Evolutionary conservation across 2,888 invertebrate genomes (phyloP), one percentile per base, ranked within the genome.

Genomic region (Drosophila cracens): DNA sequence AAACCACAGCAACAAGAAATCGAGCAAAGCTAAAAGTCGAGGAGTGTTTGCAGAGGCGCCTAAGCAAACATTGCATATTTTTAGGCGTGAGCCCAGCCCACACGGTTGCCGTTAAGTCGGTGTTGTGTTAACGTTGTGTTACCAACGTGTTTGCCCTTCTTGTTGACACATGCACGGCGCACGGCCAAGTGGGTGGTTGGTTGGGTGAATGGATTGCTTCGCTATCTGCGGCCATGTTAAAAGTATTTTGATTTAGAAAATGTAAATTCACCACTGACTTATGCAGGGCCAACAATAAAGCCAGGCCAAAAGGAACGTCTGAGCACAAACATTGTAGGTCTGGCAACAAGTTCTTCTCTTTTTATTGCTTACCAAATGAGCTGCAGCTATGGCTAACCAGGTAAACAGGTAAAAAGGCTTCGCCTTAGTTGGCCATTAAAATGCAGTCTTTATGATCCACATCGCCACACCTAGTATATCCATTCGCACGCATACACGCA

Each of bases 331-430:
- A 89, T 70, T 81, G 73, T 87, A 58, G 58, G 56, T 43, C 57
- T 67, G 62, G 75, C 79, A 87, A 84, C 84, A 89, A 87, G 87
- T 76, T 76, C 65, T 40, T 25, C 21, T 46, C 46, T 80, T 83
- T 82, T 82, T 85, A 89, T 85, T 89, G 85, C 85, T 84, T 85
- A 84, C 82, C 85, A 89, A 85, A 85, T 85, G 89, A 85, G 89
- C 76, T 71, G 73, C 62, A 67, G 61, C 63, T 46, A 31, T 4
- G 65, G 29, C 53, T 25, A 43, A 57, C 5, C n/a, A 38, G 25
- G 46, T 46, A 25, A 16, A 25, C 16, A 7, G 69, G 66, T 38
- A 46, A 18, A 59, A 59, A 56, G n/a, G 16, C 40, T 53, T 53
- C 59, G 60, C 61, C 65, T 70, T 75, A 72, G 72, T 75, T 81